Percentiles rank a stretch among this genome's conserved stretches.
Conservation (phyloP, 1,140 invertebrate genomes). For the Drosophila grimshawi region DNA sequence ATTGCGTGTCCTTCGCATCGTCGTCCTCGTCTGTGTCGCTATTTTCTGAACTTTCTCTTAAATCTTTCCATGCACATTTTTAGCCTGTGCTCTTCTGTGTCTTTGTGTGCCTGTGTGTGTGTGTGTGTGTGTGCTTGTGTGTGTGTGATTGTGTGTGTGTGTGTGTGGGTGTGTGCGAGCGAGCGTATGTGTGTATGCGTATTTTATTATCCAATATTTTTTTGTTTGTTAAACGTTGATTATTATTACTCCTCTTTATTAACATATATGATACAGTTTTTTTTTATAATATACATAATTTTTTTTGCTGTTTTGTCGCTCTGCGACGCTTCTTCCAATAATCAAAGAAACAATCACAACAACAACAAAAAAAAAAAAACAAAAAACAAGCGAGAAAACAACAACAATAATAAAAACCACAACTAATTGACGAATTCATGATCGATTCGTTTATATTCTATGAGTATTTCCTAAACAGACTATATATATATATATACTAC, state of each 20-base stretch:
- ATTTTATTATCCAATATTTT: slow-evolving; percentile 48
- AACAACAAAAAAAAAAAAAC: slow-evolving; percentile 20
- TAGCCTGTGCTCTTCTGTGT: slow-evolving; percentile 12
- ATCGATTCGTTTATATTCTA: slow-evolving; percentile 65
- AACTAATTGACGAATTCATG: slow-evolving; percentile 46
- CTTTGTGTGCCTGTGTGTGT: slow-evolving; percentile 9
- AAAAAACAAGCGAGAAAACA: slow-evolving; percentile 10
- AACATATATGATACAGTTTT: slow-evolving; percentile 20
- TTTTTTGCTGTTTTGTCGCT: slow-evolving; percentile 26
- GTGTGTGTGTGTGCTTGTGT: neutral
- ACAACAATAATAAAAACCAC: slow-evolving; percentile 20
- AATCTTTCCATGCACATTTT: slow-evolving; percentile 24
- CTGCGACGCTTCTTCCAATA: slow-evolving; percentile 33
- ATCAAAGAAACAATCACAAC: slow-evolving; percentile 4
- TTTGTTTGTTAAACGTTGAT: slow-evolving; percentile 79
- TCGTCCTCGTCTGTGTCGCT: slow-evolving; percentile 8
- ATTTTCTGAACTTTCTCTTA: neutral
- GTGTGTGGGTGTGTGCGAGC: neutral
- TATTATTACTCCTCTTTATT: slow-evolving; percentile 61
- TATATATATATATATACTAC: slow-evolving; percentile 53
- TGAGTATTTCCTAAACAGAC: slow-evolving; percentile 81
- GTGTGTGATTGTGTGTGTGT: neutral
- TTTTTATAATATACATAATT: slow-evolving; percentile 7
- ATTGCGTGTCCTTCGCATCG: slow-evolving; percentile 32
- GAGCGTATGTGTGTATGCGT: slow-evolving; percentile 13